Evolutionary conservation across 2,888 invertebrate species (phyloP).

Genomic region (Disparrhopalites patrizii): DNA sequence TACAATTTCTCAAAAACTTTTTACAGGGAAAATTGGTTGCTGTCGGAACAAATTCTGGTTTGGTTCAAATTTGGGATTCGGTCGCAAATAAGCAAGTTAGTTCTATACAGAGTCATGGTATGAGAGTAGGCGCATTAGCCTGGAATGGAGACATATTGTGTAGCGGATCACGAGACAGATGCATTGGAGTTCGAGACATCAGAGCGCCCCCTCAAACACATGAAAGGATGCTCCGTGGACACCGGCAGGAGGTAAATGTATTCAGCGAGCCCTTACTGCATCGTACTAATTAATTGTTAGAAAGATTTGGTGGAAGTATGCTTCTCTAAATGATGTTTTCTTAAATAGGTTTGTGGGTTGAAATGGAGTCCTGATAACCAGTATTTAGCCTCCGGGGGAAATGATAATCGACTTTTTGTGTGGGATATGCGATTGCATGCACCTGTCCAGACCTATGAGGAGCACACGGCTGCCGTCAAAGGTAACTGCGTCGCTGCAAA

Average conservation of each 20-base stretch:
- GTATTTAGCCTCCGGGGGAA: constrained; percentile 95
- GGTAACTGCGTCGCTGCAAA: too few relatives aligned
- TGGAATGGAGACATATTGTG: constrained; percentile 97
- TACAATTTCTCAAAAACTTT: neutral
- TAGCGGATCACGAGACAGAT: constrained; percentile 89
- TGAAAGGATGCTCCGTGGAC: constrained; percentile 77
- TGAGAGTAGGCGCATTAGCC: constrained; percentile 88
- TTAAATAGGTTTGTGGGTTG: constrained; percentile 70
- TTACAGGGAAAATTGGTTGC: constrained; percentile 81
- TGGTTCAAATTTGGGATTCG: constrained; percentile 98
- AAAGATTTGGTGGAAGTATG: neutral
- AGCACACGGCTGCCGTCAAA: constrained; percentile 95
- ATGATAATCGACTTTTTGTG: constrained; percentile 91
- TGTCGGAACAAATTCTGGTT: constrained; percentile 95
- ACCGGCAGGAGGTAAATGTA: constrained; percentile 78
- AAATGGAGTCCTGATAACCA: constrained; percentile 99
- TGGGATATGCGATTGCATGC: constrained; percentile 82
- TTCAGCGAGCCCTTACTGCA: neutral
- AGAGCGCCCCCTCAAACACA: constrained; percentile 72
- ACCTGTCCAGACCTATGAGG: constrained; percentile 92
- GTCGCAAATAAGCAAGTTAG: constrained; percentile 82
- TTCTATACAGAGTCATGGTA: constrained; percentile 85
- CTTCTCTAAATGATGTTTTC: constrained; percentile 3
- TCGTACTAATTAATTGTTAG: neutral
- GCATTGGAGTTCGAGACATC: constrained; percentile 90